phyloP scores from a whole-genome alignment of 1,140 invertebrate genomes.

The Lordiphosa clarofinis region DNA sequence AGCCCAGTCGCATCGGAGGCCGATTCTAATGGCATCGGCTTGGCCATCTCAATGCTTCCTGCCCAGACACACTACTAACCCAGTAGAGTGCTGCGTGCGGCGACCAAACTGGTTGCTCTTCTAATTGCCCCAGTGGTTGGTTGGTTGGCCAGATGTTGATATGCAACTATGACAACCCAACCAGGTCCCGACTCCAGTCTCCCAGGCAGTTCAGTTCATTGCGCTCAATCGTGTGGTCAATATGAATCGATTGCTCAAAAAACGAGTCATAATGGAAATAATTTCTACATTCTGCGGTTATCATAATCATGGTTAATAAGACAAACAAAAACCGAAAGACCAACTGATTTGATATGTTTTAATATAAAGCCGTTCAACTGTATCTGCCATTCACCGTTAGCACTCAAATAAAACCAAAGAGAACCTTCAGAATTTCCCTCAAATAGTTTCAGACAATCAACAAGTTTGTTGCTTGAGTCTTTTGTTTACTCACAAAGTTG shows the following conservation, averaged over 20 bases:
- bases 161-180: conserved; percentile 11
- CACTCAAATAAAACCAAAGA: conserved; percentile 14
- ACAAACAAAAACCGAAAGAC: conserved; percentile 3
- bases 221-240: conserved; percentile 55
- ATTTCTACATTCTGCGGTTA: conserved; percentile 54
- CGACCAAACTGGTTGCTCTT: conserved; percentile 66
- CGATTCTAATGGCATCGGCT: conserved; percentile 44
- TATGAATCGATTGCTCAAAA: conserved; percentile 21
- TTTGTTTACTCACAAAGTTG: conserved; percentile 38
- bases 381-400: conserved; percentile 48
- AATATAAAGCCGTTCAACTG: conserved; percentile 35
- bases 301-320: conserved; percentile 16
- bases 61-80: conserved; percentile 66
- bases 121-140: conserved; percentile 51
- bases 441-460: conserved; percentile 42
- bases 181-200: conserved; percentile 20
- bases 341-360: too few relatives aligned
- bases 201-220: conserved; percentile 29
- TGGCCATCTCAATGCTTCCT: conserved; percentile 22
- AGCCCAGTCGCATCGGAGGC: conserved; percentile 22
- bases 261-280: conserved; percentile 34
- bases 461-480: conserved; percentile 68
- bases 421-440: conserved; percentile 57
- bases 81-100: conserved; percentile 56
- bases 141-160: conserved; percentile 12